Percentiles rank a stretch among this genome's conserved stretches.
These are phyloP conservation scores for Callocephalon fimbriatum DNA, from an alignment of 2,113 vertebrate genomes.

Conservation along the genomic window DNA sequence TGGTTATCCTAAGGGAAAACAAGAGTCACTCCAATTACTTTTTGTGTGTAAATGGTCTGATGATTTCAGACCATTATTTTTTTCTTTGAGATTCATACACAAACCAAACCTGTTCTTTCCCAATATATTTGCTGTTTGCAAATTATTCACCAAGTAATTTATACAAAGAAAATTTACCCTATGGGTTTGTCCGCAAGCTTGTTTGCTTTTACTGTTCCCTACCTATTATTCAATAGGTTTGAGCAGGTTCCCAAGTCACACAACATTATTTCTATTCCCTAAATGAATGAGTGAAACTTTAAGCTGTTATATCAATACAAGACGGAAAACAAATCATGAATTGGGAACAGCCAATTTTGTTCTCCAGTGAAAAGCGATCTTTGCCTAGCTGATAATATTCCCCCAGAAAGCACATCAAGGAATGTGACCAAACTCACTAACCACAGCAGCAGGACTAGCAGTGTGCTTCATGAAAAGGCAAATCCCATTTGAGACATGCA, in stretches of 20 bases:
- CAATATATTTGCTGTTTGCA: not conserved
- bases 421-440: not conserved
- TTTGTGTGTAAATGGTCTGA: not conserved
- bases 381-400: not conserved
- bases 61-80: not conserved
- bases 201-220: not conserved
- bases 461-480: not conserved
- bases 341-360: not conserved
- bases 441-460: not conserved
- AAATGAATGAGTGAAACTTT: not conserved
- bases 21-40: not conserved
- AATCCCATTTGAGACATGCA: not conserved
- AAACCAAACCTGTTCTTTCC: not conserved
- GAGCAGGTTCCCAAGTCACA: not conserved
- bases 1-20: not conserved
- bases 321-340: not conserved
- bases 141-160: slow-evolving; percentile 43
- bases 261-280: not conserved
- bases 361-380: not conserved
- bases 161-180: not conserved
- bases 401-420: not conserved
- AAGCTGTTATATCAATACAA: not conserved
- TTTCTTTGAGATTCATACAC: not conserved
- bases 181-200: not conserved
- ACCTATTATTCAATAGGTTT: not conserved